A percentile compares a stretch with the other conserved stretches of the same genome.
Evolutionary conservation across 2,797 vertebrate species (phyloP).

Genomic region (Chelidonichthys spinosus): DNA sequence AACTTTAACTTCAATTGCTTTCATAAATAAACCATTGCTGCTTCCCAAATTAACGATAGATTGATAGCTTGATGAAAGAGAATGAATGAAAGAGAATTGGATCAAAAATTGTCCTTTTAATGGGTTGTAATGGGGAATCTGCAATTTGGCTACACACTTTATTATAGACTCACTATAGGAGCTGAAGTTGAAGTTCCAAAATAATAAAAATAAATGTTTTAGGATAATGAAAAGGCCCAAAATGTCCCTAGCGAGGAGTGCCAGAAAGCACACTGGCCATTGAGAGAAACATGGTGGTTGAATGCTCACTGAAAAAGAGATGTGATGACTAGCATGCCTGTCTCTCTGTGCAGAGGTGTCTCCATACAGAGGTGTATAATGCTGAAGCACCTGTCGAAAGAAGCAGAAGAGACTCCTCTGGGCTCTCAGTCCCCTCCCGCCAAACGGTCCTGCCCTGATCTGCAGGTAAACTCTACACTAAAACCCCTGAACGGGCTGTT

Average conservation of each 20-base stretch:
- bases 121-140: not conserved
- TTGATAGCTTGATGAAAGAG: not conserved
- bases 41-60: not conserved
- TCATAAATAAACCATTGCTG: too few relatives aligned
- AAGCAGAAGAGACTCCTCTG: constrained; percentile 74
- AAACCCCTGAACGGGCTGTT: not conserved
- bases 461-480: constrained; percentile 87
- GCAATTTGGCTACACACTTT: not conserved
- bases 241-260: not conserved
- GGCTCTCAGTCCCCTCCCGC: constrained; percentile 88
- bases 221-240: not conserved
- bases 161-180: not conserved
- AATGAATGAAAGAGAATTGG: not conserved
- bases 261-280: not conserved
- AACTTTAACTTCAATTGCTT: too few relatives aligned
- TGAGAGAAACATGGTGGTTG: not conserved
- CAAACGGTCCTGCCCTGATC: constrained; percentile 90
- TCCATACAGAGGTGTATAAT: constrained; percentile 89
- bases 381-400: constrained; percentile 92
- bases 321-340: rapidly evolving
- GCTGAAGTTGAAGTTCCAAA: not conserved
- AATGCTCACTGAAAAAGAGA: not conserved
- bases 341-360: constrained; percentile 80
- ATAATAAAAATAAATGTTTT: not conserved
- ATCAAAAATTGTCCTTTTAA: not conserved